Conservation (phyloP, 2,888 invertebrate genomes). For the Helobdella robusta region DNA sequence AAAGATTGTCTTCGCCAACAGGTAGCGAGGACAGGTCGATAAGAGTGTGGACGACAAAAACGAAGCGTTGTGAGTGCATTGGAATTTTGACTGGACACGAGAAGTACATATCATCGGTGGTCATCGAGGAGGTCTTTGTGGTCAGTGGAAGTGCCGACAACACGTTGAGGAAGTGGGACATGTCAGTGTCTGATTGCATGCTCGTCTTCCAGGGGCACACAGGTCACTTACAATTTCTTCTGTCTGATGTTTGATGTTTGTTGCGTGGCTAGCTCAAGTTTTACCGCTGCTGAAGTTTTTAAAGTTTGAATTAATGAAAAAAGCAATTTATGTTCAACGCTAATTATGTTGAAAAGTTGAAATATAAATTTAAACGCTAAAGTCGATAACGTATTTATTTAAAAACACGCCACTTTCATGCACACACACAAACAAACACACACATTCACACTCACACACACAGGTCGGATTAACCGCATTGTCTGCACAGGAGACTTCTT, state of each 20-base stretch:
- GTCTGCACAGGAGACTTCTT: conserved; percentile 51
- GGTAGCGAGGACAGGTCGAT: conserved; percentile 52
- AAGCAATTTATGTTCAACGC: too few relatives aligned
- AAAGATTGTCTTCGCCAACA: conserved; percentile 43
- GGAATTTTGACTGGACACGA: conserved; percentile 51
- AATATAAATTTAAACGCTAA: too few relatives aligned
- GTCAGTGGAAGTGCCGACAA: conserved; percentile 52
- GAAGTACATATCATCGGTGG: conserved; percentile 52
- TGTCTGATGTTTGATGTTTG: too few relatives aligned
- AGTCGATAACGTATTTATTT: too few relatives aligned
- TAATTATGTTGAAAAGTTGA: too few relatives aligned
- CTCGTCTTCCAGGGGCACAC: conserved; percentile 50
- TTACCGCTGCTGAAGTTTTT: too few relatives aligned
- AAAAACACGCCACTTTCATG: too few relatives aligned
- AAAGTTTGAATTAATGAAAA: too few relatives aligned
- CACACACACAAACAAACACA: too few relatives aligned
- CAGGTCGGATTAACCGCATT: conserved; percentile 50
- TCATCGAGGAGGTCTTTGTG: conserved; percentile 51
- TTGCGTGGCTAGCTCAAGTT: too few relatives aligned
- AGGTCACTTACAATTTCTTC: too few relatives aligned
- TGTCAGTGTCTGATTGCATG: conserved; percentile 51
- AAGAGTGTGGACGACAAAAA: conserved; percentile 52
- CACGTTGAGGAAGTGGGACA: conserved; percentile 53
- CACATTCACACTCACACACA: too few relatives aligned
- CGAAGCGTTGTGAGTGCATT: conserved; percentile 50